Base-by-base conservation (phyloP, 2,888 invertebrate genomes). In the Epiblema foenella region DNA sequence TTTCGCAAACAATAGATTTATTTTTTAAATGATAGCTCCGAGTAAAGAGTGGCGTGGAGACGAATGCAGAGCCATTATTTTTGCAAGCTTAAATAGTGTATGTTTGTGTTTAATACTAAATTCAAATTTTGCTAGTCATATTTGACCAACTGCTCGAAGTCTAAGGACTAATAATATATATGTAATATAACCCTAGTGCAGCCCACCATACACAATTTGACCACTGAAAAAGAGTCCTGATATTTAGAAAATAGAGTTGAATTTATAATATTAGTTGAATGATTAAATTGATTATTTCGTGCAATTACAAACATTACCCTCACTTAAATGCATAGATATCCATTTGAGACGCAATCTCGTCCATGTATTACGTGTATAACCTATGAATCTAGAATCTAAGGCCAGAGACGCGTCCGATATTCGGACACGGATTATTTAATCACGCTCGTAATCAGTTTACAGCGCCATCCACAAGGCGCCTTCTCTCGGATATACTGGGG, bases 1-100 rank as follows among this genome's bases (percentile, higher is more conserved):
- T 74, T 75, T 66, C 39, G 74, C 78, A 81, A 81, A 83, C 77
- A 81, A 73, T 74, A 73, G 72, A 77, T 80, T 80, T 76, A 78
- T 82, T 80, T 80, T 77, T 80, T 78, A 80, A 83, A 80, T 81
- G 74, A 80, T 78, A 80, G 75, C 64, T 67, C 29, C 24, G 46
- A 72, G 75, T 77, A 75, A 75, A 74, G 46, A 52, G 20, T 7
- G 33, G 5, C 49, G 49, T 29, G 20, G 76, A 73, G 76, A 60
- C 75, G 72, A 68, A 78, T 77, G 80, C 75, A 68, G 73, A 77
- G 24, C 24, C 24, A 8, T 18, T 51, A 33, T 37, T 70, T 60
- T 39, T 39, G 10, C 39, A 12, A 39, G 12, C n/a, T n/a, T 46
- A 4, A n/a, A n/a, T n/a, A n/a, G n/a, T 46, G n/a, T 46, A 42